phyloP scores from a whole-genome alignment of 2,888 invertebrate species.

The Mimas tiliae region DNA sequence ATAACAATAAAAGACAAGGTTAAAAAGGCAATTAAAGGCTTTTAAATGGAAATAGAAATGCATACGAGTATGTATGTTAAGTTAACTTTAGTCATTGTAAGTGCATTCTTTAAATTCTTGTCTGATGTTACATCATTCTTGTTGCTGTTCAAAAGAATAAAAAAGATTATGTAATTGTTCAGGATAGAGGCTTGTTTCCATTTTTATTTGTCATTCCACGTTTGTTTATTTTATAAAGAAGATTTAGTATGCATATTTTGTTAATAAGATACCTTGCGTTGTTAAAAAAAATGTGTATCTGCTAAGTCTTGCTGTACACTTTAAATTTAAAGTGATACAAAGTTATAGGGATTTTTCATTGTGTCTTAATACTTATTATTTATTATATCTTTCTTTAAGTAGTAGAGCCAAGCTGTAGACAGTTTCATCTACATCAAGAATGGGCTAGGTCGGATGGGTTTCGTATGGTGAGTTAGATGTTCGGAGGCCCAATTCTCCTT shows the following conservation, averaged over 20 bases:
- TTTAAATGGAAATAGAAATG: neutral
- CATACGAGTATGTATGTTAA: neutral
- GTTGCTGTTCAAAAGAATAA: slow-evolving; percentile 24
- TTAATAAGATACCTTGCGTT: no score
- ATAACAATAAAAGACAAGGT: neutral
- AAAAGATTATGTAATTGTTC: slow-evolving; percentile 17
- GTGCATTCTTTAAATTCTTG: slow-evolving; percentile 31
- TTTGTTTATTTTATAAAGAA: neutral
- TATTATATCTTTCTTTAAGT: no score
- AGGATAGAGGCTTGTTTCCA: slow-evolving; percentile 2
- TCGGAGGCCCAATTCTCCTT: no score
- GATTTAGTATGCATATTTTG: neutral
- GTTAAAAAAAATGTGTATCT: no score
- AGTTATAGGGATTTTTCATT: no score
- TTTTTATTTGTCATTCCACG: neutral
- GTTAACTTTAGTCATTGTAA: slow-evolving; percentile 6
- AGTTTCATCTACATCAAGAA: no score
- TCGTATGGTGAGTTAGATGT: no score
- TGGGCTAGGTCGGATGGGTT: no score
- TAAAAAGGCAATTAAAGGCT: neutral
- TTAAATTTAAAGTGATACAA: no score
- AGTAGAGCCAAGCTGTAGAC: no score
- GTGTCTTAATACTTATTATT: no score
- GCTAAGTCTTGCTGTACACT: no score
- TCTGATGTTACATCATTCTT: slow-evolving; percentile 24